Conservation (phyloP, 2,888 invertebrate species). For the Mesorhabditis belari region DNA sequence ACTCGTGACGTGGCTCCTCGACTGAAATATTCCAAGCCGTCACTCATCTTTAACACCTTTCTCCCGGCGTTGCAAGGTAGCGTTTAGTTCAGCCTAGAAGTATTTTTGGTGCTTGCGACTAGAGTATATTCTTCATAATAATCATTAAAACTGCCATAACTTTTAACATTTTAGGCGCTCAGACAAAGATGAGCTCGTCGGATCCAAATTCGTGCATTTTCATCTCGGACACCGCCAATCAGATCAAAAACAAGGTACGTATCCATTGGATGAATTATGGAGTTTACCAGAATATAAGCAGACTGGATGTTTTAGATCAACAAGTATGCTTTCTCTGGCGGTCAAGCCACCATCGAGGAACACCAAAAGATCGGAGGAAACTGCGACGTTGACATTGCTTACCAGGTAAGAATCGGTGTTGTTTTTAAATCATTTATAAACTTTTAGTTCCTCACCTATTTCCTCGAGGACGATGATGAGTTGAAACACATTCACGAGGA, state of each 20-base stretch:
- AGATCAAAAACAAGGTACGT: constrained; percentile 85
- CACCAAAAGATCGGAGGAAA: constrained; percentile 80
- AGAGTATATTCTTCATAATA: background rate
- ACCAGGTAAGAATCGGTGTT: constrained; percentile 74
- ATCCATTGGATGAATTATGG: background rate
- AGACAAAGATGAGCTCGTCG: constrained; percentile 96
- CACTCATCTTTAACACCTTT: constrained; percentile 73
- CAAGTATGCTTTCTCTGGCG: constrained; percentile 96
- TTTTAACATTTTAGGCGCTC: constrained; percentile 68
- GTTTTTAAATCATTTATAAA: constrained; percentile 84
- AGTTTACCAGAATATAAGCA: background rate
- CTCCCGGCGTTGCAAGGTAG: constrained; percentile 75
- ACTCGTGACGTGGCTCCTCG: constrained; percentile 92
- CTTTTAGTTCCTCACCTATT: constrained; percentile 86
- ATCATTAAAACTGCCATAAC: background rate
- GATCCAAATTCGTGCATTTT: constrained; percentile 86
- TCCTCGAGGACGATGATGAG: constrained; percentile 82
- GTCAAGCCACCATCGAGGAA: constrained; percentile 84
- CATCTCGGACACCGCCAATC: constrained; percentile 86
- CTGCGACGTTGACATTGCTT: constrained; percentile 88
- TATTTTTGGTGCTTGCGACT: background rate
- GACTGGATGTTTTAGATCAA: constrained; percentile 62
- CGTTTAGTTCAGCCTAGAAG: background rate
- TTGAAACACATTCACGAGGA: constrained; percentile 70
- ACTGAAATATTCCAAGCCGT: constrained; percentile 78